Conservation (phyloP, 2,113 vertebrate species). For the Tragulus kanchil region DNA sequence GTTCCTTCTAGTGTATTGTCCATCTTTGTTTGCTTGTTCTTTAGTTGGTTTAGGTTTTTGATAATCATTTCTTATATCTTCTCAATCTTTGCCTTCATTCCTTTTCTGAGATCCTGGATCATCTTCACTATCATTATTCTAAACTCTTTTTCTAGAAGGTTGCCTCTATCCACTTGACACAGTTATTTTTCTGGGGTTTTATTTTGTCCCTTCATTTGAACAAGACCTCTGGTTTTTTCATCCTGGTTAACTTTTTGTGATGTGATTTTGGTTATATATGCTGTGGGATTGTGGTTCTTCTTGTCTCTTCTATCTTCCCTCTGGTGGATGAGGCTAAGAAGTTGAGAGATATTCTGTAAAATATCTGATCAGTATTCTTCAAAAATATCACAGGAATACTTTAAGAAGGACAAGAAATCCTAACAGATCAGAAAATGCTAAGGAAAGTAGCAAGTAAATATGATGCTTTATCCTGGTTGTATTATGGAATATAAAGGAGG, state of each 20-base stretch:
- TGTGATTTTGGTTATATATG: not conserved
- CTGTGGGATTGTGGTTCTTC: not conserved
- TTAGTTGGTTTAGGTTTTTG: not conserved
- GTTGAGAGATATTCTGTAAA: too few species aligned
- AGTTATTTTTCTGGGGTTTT: not conserved
- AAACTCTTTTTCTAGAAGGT: not conserved
- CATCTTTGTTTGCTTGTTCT: not conserved
- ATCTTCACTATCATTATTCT: not conserved
- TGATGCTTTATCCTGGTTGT: too few species aligned
- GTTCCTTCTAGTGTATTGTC: not conserved
- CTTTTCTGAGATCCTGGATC: not conserved
- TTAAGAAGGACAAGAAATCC: too few species aligned
- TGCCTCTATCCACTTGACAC: not conserved
- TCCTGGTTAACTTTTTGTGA: not conserved
- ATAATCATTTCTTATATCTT: not conserved
- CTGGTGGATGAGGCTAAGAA: not conserved
- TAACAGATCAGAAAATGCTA: too few species aligned
- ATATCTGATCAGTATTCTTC: too few species aligned
- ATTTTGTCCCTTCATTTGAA: not conserved
- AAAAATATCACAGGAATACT: too few species aligned
- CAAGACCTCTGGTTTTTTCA: not conserved
- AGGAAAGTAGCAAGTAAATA: too few species aligned
- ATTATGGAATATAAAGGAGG: too few species aligned
- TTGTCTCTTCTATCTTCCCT: not conserved
- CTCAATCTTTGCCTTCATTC: not conserved